A percentile compares a stretch with the other conserved stretches of the same genome.
phyloP scores from a whole-genome alignment of 2,113 vertebrate species.

The Emydocephalus ijimae region DNA sequence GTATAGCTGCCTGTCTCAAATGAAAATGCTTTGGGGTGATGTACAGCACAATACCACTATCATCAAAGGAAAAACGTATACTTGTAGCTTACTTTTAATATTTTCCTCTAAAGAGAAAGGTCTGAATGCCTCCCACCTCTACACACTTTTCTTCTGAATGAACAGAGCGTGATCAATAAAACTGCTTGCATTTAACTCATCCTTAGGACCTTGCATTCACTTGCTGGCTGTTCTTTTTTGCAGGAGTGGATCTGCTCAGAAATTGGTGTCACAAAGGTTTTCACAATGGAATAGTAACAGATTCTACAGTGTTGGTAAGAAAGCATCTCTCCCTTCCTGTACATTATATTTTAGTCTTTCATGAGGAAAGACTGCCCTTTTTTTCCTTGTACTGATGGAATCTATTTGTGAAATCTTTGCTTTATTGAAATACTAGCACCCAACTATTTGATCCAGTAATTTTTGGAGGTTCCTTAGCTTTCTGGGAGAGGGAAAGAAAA shows the following conservation, averaged over 20 bases:
- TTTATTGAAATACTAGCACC: not conserved
- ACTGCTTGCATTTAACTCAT: not conserved
- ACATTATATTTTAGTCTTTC: not conserved
- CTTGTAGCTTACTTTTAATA: not conserved
- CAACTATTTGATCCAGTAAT: not conserved
- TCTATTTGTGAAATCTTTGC: not conserved
- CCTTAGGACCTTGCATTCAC: not conserved
- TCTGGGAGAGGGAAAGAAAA: not conserved
- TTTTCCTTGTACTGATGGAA: not conserved
- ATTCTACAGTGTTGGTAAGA: constrained; percentile 67
- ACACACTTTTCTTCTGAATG: not conserved
- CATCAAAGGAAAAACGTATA: not conserved
- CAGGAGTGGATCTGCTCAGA: constrained; percentile 75
- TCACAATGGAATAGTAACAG: constrained; percentile 56
- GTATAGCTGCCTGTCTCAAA: not conserved
- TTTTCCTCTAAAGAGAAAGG: not conserved
- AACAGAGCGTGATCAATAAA: not conserved
- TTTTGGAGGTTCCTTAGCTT: not conserved
- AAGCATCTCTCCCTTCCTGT: not conserved
- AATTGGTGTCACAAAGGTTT: constrained; percentile 74
- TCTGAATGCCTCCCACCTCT: not conserved
- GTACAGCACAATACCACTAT: not conserved
- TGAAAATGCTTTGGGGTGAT: not conserved
- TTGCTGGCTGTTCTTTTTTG: constrained; percentile 6
- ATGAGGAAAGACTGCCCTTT: not conserved